These are phyloP conservation scores for Emydocephalus ijimae DNA, from an alignment of 2,113 vertebrate genomes.

Conservation along the genomic window DNA sequence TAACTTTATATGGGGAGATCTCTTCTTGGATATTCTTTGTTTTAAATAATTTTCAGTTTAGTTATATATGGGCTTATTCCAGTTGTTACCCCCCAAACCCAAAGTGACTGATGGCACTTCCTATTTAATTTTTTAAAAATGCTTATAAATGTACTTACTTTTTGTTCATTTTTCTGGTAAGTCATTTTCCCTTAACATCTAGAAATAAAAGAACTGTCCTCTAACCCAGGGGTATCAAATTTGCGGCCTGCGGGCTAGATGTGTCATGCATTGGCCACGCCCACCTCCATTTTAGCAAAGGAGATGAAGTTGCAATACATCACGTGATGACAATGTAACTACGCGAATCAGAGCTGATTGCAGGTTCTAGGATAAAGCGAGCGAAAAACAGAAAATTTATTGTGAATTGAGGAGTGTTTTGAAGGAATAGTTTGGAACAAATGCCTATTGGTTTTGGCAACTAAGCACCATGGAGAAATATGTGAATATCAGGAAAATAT, in stretches of 20 bases:
- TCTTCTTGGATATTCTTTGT: conserved; percentile 19
- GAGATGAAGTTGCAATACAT: too few relatives aligned
- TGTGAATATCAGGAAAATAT: not conserved
- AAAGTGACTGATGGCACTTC: conserved; percentile 5
- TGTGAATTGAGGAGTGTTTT: not conserved
- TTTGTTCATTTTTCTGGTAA: not conserved
- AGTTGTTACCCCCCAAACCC: not conserved
- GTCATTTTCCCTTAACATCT: fast-evolving
- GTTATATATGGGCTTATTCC: not conserved
- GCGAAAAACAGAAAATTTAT: not conserved
- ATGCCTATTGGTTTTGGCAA: not conserved
- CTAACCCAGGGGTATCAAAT: not conserved
- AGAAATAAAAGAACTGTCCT: fast-evolving
- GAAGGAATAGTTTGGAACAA: not conserved
- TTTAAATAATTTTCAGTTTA: conserved; percentile 26
- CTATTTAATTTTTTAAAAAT: not conserved
- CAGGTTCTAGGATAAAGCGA: not conserved
- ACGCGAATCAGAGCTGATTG: not conserved
- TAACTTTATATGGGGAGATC: conserved; percentile 19
- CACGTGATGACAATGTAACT: fast-evolving
- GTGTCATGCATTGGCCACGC: too few relatives aligned
- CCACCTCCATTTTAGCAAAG: too few relatives aligned
- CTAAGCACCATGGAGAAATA: not conserved
- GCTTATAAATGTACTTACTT: not conserved
- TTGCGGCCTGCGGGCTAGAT: fast-evolving